Base-by-base conservation (phyloP, 2,888 invertebrate genomes). In the Abrostola triplasia region DNA sequence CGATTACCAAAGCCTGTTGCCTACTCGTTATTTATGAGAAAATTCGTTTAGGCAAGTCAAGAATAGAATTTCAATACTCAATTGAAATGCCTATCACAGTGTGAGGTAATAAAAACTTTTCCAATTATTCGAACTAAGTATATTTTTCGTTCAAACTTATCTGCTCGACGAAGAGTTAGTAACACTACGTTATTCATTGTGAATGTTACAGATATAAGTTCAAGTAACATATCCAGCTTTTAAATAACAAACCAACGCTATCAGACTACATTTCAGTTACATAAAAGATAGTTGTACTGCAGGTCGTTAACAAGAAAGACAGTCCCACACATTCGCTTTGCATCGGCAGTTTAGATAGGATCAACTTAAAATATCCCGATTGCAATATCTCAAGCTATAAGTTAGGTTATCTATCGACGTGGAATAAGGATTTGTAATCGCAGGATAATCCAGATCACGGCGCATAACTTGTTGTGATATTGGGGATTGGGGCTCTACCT, bases 271-370 rank as follows among this genome's bases (percentile, higher is more conserved):
- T 79, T 84, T 75, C 75, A 82, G 79, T 80, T 80, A 86, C 87
- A 82, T 87, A 85, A 86, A 84, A 86, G 86, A 85, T 86, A 84
- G 83, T 86, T 88, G 88, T 88, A 82, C 79, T 79, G 69, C 62
- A 55, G 76, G 82, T 83, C 87, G 87, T 88, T 88, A 88, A 88
- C 89, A 87, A 88, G 89, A 88, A 88, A 87, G 87, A 81, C 87
- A 86, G 85, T 86, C 88, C 86, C 85, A 88, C 88, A 88, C 88
- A 86, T 81, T 87, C 81, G 79, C 84, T 83, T 82, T 84, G 85
- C 87, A 85, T 85, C 83, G 82, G 80, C 85, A 84, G 86, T 89
- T 88, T 81, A 88, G 88, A 88, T 87, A 88, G 82, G 76, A 85
- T 84, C 80, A 79, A 84, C 85, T 86, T 85, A 86, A 88, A 88